Conservation (phyloP, 2,113 vertebrate species). For the Pterocles gutturalis region DNA sequence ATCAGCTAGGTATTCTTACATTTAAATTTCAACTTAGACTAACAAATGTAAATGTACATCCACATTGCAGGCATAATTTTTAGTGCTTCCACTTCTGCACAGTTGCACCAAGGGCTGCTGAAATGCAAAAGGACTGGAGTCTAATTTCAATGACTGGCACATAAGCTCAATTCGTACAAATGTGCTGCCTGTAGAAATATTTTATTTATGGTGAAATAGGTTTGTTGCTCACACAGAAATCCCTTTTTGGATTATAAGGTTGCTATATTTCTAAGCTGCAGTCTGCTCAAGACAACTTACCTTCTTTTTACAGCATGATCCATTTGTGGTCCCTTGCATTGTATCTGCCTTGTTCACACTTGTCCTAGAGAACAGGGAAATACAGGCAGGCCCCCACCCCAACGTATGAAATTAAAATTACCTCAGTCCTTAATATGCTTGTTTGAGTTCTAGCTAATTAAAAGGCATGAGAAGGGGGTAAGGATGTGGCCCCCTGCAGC, state of each 20-base stretch:
- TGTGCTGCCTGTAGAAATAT: not conserved
- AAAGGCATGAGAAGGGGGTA: not conserved
- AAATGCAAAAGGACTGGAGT: not conserved
- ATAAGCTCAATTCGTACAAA: not conserved
- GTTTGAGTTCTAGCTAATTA: not conserved
- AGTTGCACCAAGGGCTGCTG: not conserved
- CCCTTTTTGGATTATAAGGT: not conserved
- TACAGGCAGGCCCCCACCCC: not conserved
- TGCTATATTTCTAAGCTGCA: not conserved
- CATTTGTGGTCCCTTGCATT: not conserved
- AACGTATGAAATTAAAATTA: not conserved
- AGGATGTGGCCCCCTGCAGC: not conserved
- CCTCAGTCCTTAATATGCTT: not conserved
- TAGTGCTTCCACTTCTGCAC: not conserved
- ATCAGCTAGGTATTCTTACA: not conserved
- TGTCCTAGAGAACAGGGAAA: not conserved
- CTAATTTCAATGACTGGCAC: not conserved
- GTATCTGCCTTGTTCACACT: not conserved
- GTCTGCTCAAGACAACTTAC: not conserved
- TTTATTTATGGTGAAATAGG: not conserved
- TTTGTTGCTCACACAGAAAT: not conserved
- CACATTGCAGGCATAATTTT: not conserved
- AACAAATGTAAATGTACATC: not conserved
- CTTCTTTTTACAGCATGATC: not conserved
- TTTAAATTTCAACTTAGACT: not conserved